These are phyloP conservation scores for Anthopleura xanthogrammica DNA, from an alignment of 92 coral and sea anemone species.

Conservation along the genomic window DNA sequence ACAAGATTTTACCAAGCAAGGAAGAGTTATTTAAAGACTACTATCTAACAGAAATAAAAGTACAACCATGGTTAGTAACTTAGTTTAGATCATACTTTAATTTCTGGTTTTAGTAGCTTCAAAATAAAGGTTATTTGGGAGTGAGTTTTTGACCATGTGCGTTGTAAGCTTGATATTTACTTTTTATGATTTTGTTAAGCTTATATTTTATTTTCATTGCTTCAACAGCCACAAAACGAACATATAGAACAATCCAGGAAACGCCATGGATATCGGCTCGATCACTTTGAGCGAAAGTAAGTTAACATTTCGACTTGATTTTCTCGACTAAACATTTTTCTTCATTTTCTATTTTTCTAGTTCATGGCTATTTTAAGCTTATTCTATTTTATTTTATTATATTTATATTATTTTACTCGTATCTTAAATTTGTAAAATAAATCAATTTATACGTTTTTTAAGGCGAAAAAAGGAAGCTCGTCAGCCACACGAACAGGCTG, in stretches of 20 bases:
- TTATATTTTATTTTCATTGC: not conserved
- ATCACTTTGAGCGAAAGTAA: constrained; percentile 96
- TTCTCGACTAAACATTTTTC: not conserved
- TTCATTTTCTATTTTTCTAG: not conserved
- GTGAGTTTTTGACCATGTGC: constrained; percentile 7
- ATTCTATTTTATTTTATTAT: no score
- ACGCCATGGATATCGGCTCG: constrained; percentile 94
- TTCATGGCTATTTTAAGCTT: not conserved
- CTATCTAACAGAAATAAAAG: not conserved
- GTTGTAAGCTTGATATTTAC: not conserved
- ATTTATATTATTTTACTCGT: not conserved
- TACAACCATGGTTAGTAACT: constrained; percentile 51
- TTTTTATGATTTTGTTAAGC: not conserved
- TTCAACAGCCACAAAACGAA: constrained; percentile 91
- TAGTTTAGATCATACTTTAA: not conserved
- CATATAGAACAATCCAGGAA: constrained; percentile 94
- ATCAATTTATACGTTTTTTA: not conserved
- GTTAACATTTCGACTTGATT: constrained; percentile 1
- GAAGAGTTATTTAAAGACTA: not conserved
- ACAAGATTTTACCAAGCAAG: not conserved
- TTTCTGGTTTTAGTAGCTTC: not conserved
- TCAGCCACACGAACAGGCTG: constrained; percentile 90
- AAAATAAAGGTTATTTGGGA: not conserved
- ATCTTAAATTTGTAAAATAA: not conserved
- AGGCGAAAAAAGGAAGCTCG: constrained; percentile 97